A percentile compares a stretch with the other conserved stretches of the same genome.
These are phyloP conservation scores for Drosophila nigromelanica DNA, from an alignment of 1,140 invertebrate species.

Conservation along the genomic window DNA sequence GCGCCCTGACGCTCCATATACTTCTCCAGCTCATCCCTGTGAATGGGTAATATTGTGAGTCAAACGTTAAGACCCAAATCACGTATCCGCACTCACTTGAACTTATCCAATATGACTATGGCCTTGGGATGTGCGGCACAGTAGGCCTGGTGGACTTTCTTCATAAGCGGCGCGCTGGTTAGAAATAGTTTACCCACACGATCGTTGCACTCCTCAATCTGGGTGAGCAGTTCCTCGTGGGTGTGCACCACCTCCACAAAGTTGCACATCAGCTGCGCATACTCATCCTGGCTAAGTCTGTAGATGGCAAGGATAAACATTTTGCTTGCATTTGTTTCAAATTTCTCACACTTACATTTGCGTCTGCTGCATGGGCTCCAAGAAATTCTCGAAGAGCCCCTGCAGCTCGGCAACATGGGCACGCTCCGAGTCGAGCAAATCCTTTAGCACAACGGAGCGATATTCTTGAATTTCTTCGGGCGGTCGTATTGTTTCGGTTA, in stretches of 20 bases:
- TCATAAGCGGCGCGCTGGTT: conserved; percentile 93
- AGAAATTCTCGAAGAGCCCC: conserved; percentile 92
- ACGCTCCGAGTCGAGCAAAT: conserved; percentile 96
- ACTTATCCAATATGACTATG: conserved; percentile 95
- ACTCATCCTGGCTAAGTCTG: conserved; percentile 94
- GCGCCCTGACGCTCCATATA: conserved; percentile 95
- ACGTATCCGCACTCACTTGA: conserved; percentile 87
- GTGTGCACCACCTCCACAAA: conserved; percentile 93
- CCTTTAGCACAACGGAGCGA: conserved; percentile 93
- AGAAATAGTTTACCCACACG: conserved; percentile 96
- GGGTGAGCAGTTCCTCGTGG: conserved; percentile 91
- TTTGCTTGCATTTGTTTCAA: neutral
- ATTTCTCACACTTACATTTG: conserved; percentile 90
- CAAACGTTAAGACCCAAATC: neutral
- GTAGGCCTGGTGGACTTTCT: conserved; percentile 93
- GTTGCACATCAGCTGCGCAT: conserved; percentile 93
- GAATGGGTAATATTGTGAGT: neutral
- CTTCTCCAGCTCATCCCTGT: conserved; percentile 92
- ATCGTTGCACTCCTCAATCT: conserved; percentile 93
- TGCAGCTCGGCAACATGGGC: conserved; percentile 95
- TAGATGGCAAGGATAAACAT: conserved; percentile 26
- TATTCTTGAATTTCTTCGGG: conserved; percentile 90
- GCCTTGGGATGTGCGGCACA: conserved; percentile 96
- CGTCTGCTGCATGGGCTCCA: conserved; percentile 92
- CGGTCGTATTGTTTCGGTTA: conserved; percentile 85